Percentiles rank a stretch among this genome's conserved stretches.
These are phyloP conservation scores for Miichthys miiuy DNA, from an alignment of 2,797 vertebrate species.

Conservation along the genomic window DNA sequence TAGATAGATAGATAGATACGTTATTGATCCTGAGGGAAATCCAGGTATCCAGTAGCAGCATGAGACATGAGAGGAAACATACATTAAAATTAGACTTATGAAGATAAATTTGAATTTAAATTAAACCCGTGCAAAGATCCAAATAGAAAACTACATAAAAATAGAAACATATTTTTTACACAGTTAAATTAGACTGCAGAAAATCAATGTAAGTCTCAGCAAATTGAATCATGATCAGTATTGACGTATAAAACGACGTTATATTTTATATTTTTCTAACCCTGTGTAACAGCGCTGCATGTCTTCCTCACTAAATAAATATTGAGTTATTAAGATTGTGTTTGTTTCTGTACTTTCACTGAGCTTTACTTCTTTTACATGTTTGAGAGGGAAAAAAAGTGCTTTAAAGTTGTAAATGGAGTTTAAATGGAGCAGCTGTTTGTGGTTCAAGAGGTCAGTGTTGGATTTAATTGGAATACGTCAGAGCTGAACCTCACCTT, in stretches of 20 bases:
- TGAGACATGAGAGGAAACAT: no score
- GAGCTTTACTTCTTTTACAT: background rate
- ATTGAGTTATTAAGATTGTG: background rate
- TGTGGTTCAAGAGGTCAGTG: slow-evolving; percentile 20
- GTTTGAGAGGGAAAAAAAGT: slow-evolving; percentile 6
- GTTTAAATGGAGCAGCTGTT: slow-evolving; percentile 33
- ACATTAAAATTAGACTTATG: no score
- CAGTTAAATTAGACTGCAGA: no score
- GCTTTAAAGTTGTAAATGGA: slow-evolving; percentile 31
- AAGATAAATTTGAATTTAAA: no score
- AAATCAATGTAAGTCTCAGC: no score
- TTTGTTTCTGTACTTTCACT: background rate
- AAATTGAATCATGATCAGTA: background rate
- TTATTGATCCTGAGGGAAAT: no score
- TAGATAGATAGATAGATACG: no score
- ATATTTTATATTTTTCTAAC: background rate
- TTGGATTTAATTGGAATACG: slow-evolving; percentile 42
- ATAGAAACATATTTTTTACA: no score
- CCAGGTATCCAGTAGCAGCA: no score
- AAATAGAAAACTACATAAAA: no score
- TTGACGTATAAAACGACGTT: background rate
- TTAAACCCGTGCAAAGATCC: no score
- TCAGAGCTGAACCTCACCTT: slow-evolving; percentile 31
- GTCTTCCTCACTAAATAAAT: background rate
- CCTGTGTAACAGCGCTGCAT: background rate